Evolutionary conservation across 2,113 vertebrate species (phyloP).

Genomic region (Tenebrosternarchus preto): DNA sequence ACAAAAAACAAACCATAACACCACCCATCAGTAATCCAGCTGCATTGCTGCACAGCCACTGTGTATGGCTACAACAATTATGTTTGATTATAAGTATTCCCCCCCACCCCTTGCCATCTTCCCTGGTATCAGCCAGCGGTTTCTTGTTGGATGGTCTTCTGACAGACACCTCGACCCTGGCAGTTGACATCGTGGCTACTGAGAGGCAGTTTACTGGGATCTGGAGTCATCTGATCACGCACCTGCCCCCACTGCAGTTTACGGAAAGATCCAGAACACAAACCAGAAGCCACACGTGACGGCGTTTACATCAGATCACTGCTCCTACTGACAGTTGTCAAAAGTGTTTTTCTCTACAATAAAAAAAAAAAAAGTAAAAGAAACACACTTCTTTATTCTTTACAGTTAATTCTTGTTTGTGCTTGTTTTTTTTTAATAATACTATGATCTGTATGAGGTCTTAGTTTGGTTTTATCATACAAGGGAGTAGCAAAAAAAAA

Average conservation of each 20-base stretch:
- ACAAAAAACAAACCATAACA: slow-evolving; percentile 15
- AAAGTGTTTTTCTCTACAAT: slow-evolving; percentile 68
- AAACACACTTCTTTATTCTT: slow-evolving; percentile 62
- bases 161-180: slow-evolving; percentile 27
- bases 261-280: slow-evolving; percentile 76
- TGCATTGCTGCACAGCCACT: slow-evolving; percentile 77
- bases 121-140: slow-evolving; percentile 21
- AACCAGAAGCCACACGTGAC: slow-evolving; percentile 54
- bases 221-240: slow-evolving; percentile 59
- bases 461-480: slow-evolving; percentile 99
- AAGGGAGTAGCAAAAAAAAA: slow-evolving; percentile 95
- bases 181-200: slow-evolving; percentile 55
- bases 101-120: slow-evolving; percentile 19
- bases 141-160: slow-evolving; percentile 14
- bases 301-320: slow-evolving; percentile 69
- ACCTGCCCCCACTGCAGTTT: slow-evolving; percentile 53
- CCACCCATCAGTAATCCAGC: slow-evolving; percentile 79
- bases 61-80: slow-evolving; percentile 37
- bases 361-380: slow-evolving; percentile 66
- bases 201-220: slow-evolving; percentile 63
- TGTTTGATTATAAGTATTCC: not conserved
- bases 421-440: slow-evolving; percentile 92
- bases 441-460: slow-evolving; percentile 99
- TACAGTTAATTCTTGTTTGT: slow-evolving; percentile 94
- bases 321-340: slow-evolving; percentile 68